Percentiles rank a stretch among this genome's conserved stretches.
phyloP scores from a whole-genome alignment of 2,888 invertebrate genomes.

The Paralinhomoeus sp. region DNA sequence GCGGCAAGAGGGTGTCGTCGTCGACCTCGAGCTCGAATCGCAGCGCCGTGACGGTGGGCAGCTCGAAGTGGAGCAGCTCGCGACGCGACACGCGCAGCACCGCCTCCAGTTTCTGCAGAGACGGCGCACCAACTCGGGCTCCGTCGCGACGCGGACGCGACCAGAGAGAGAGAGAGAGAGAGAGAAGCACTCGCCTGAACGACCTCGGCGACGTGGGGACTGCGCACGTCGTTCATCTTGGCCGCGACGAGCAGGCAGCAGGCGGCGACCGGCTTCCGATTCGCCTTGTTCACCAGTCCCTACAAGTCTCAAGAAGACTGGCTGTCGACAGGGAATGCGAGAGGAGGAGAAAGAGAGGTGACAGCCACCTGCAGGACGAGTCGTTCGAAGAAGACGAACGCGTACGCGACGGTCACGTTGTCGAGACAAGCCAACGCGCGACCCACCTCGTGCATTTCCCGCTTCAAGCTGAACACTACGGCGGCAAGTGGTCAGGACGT shows the following conservation, averaged over 20 bases:
- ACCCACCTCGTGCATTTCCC: conserved; percentile 46
- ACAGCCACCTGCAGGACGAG: conserved; percentile 48
- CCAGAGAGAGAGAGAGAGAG: no score
- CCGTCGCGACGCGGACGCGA: no score
- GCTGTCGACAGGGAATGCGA: no score
- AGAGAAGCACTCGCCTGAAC: no score
- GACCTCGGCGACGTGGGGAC: no score
- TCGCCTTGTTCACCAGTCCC: conserved; percentile 70
- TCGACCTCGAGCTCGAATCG: conserved; percentile 82
- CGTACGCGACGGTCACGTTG: conserved; percentile 72
- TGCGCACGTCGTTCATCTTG: conserved; percentile 90
- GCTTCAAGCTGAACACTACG: conserved; percentile 62
- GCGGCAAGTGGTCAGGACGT: no score
- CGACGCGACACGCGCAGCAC: conserved; percentile 68
- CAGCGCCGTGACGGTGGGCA: conserved; percentile 73
- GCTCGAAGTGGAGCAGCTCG: conserved; percentile 70
- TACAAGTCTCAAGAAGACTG: conserved; percentile 10
- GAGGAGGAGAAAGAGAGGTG: no score
- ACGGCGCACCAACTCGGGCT: no score
- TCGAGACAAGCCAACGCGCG: conserved; percentile 43
- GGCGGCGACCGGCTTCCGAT: conserved; percentile 80
- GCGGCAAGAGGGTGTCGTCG: conserved; percentile 69
- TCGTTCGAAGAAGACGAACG: conserved; percentile 95
- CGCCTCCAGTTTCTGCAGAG: conserved; percentile 57
- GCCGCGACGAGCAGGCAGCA: conserved; percentile 77